Base-by-base conservation (phyloP, 2,888 invertebrate genomes). In the Cactoblastis cactorum region DNA sequence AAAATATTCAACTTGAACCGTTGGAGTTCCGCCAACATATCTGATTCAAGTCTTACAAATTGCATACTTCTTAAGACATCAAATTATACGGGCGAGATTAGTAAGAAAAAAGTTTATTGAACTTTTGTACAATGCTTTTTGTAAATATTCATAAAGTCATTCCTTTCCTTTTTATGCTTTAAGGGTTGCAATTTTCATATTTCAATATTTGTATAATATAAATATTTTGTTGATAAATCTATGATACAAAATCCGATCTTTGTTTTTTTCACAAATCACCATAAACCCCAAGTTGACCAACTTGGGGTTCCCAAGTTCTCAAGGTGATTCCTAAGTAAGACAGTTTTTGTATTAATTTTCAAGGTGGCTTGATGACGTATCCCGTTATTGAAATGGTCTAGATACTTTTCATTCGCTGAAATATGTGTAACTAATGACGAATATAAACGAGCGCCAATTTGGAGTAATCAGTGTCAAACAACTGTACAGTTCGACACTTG, bases 1-100 rank as follows among this genome's bases (percentile, higher is more conserved):
- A 68, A 72, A 79, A 80, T 76, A 71, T 74, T 72, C 73, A 72
- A 69, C 67, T 73, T 71, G 65, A 67, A 71, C 66, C 56, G 19
- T 67, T 80, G 80, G 74, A 70, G 50, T 33, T 37, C 18, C 48
- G 74, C 81, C 81, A 80, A 71, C 59, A 54, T 57, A 59, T 54
- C 57, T 38, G 65, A 63, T 56, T 49, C 57, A 46, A 45, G 52
- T 55, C 62, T 62, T 67, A 58, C 53, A 59, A 61, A 62, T 62
- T 58, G 17, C 11, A 17, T 17, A 59, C 58, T 63, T 57, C 49
- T 62, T 60, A 59, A 56, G 53, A 54, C 51, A 50, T 33, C 15
- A 33, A 41, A 43, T 49, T 49, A 43, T 49, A 49, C 41, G 22
- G 41, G 18, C 22, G 28, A 28, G 32, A 43, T 43, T 28, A 32